Evolutionary conservation across 2,888 invertebrate genomes (phyloP), one percentile per base, ranked within the genome.

Genomic region (Ornithoptera alexandrae): DNA sequence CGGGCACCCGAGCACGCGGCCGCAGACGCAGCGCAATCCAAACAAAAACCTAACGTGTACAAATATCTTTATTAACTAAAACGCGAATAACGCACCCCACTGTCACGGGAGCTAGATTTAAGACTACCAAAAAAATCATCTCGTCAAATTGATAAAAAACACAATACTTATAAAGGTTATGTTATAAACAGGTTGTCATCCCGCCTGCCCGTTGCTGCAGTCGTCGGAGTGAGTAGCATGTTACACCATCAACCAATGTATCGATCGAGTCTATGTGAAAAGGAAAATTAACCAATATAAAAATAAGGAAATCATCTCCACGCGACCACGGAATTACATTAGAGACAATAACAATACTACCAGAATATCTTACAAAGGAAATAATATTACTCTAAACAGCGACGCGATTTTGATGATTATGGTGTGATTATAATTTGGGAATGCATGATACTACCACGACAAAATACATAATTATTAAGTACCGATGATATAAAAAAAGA

Each of bases 341-440:
- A 80, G 70, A 75, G 80, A 84, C 78, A 81, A 81, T 83, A 83
- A 77, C 79, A 81, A 74, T 79, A 80, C 89, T 90, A 88, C 85
- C 81, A 80, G 87, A 86, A 89, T 85, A 85, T 86, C 86, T 88
- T 89, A 91, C 80, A 87, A 89, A 91, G 88, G 85, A 88, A 89
- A 89, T 84, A 87, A 87, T 86, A 87, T 88, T 88, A 89, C 80
- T 85, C 90, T 91, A 90, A 85, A 88, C 87, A 88, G 86, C 82
- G 86, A 89, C 80, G 87, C 85, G 87, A 87, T 85, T 85, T 85
- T 85, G 84, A 84, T 86, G 86, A 88, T 84, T 82, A 86, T 85
- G 84, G 85, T 87, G 88, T 82, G 90, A 89, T 89, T 91, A 90
- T 82, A 89, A 88, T 90, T 90, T 88, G 88, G 90, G 90, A 92